Base-by-base conservation (phyloP, 2,113 vertebrate species). In the Actenoides lindsayi region DNA sequence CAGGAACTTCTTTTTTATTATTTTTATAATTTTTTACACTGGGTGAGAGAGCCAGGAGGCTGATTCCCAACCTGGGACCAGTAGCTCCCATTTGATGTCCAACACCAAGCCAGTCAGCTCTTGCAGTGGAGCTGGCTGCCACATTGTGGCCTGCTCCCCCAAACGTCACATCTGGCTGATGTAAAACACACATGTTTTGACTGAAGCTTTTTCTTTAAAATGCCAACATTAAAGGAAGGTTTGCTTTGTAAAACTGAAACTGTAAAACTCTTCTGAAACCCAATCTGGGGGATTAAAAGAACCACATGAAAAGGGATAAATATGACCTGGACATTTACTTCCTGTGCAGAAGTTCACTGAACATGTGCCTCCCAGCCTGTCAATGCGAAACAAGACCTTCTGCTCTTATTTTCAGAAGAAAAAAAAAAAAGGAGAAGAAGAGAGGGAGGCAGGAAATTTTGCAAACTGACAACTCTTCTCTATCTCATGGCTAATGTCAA, bases 171-270 rank as follows among this genome's bases (percentile, higher is more conserved):
- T 98, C 98, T 99, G 98, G 98, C 99, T 99, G 98, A 98, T 98
- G 99, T 98, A 98, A 98, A 98, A 98, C 98, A 98, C 99, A 99
- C 98, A 99, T 99, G 99, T 98, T 99, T 98, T 96, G 98, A 98
- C 98, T 99, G 98, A 98, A 98, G 98, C 89, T 93, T 97, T 98
- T 97, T 97, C 97, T 98, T 98, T 95, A 98, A 98, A 98, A 98
- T 98, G 93, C 98, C 98, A 98, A 99, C 99, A 99, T 99, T 98
- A 99, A 99, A 99, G 99, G 98, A 97, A 98, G 98, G 98, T 97
- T 98, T 98, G 98, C 99, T 99, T 99, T 99, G 99, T 98, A 98
- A 99, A 98, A 98, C 96, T 98, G 98, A 96, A 98, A 98, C 98
- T 98, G 97, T 98, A 98, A 98, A 98, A 98, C 90, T 96, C 97